A percentile compares a stretch with the other conserved stretches of the same genome.
Conservation (phyloP, 1,140 invertebrate species). For the Saxidomus purpurata region DNA sequence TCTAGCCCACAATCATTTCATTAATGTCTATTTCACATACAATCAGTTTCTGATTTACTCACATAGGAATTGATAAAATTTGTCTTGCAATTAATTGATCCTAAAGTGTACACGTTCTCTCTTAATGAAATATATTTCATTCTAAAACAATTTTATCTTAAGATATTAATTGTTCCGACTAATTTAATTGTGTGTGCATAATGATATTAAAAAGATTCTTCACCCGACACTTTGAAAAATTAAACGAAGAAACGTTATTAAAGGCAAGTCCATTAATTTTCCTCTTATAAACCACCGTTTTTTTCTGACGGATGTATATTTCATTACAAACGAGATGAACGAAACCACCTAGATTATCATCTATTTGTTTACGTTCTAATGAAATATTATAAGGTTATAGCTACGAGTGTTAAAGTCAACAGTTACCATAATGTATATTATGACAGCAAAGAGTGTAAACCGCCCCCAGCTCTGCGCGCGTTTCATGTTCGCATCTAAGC, state of each 20-base stretch:
- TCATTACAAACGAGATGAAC: slow-evolving; percentile 4
- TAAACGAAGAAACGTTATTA: neutral
- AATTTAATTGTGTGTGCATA: neutral
- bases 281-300: neutral
- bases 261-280: neutral
- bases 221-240: slow-evolving; percentile 20
- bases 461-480: slow-evolving; percentile 60
- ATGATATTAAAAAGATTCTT: slow-evolving; percentile 9
- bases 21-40: neutral
- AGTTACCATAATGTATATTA: slow-evolving; percentile 55
- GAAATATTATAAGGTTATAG: slow-evolving; percentile 54
- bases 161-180: slow-evolving; percentile 5
- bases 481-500: slow-evolving; percentile 36
- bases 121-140: slow-evolving; percentile 22
- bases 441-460: slow-evolving; percentile 22
- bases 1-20: neutral
- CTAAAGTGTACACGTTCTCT: neutral
- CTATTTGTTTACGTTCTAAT: slow-evolving; percentile 46
- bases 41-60: neutral
- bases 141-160: neutral
- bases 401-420: slow-evolving; percentile 57
- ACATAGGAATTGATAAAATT: slow-evolving; percentile 12
- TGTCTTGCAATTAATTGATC: slow-evolving; percentile 16
- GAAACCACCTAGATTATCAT: slow-evolving; percentile 31
- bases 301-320: slow-evolving; percentile 4